Evolutionary conservation across 1,140 invertebrate species (phyloP).

Genomic region (Drosophila sulfurigaster): DNA sequence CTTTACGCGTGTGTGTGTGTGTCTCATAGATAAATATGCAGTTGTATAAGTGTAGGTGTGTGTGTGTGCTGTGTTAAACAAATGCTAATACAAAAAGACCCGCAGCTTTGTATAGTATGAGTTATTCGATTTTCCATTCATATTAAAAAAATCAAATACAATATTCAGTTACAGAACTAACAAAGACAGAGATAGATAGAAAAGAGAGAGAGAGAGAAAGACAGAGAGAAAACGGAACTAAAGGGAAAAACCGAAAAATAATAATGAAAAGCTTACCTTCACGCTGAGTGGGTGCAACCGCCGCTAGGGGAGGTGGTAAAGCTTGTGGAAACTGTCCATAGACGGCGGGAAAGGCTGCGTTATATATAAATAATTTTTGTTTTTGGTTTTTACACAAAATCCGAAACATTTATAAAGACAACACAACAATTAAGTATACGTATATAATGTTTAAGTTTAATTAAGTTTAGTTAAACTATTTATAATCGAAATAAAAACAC

Average conservation of each 20-base stretch:
- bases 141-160: slow-evolving; percentile 56
- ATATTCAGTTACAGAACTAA: slow-evolving; percentile 56
- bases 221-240: neutral
- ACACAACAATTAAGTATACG: slow-evolving; percentile 81
- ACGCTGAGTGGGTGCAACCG: slow-evolving; percentile 95
- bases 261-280: slow-evolving; percentile 92
- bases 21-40: slow-evolving; percentile 40
- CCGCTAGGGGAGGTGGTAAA: slow-evolving; percentile 95
- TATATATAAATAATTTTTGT: slow-evolving; percentile 89
- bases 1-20: slow-evolving; percentile 35
- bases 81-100: slow-evolving; percentile 7
- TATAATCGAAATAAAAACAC: slow-evolving; percentile 5
- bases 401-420: slow-evolving; percentile 85
- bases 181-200: slow-evolving; percentile 28
- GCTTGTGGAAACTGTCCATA: slow-evolving; percentile 98
- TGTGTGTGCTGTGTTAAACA: slow-evolving; percentile 13
- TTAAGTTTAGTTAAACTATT: slow-evolving; percentile 47
- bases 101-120: slow-evolving; percentile 1
- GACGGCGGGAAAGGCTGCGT: slow-evolving; percentile 96
- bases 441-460: slow-evolving; percentile 48
- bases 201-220: slow-evolving; percentile 8
- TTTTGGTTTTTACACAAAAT: slow-evolving; percentile 84
- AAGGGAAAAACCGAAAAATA: slow-evolving; percentile 28
- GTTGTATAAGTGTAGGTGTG: slow-evolving; percentile 43
- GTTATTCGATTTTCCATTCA: slow-evolving; percentile 42